phyloP scores from a whole-genome alignment of 2,797 vertebrate species.

The Bradypus variegatus region DNA sequence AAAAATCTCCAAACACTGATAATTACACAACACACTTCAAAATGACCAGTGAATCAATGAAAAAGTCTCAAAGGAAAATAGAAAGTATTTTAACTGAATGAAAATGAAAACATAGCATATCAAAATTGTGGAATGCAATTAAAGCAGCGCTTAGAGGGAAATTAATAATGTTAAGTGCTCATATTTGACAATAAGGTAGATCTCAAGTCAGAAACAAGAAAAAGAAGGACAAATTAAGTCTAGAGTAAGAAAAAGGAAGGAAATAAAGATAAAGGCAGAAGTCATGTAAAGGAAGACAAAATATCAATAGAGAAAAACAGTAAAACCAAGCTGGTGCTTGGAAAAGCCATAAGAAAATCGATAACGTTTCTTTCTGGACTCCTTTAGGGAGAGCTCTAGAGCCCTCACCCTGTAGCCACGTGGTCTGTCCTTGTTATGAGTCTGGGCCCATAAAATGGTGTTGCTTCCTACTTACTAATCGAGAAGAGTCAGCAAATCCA shows the following conservation, averaged over 20 bases:
- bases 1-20: background rate
- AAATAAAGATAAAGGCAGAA: too few species aligned
- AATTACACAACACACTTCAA: background rate
- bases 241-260: too few species aligned
- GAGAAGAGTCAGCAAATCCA: background rate
- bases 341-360: too few species aligned
- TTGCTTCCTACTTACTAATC: too few species aligned
- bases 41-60: background rate
- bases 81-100: background rate
- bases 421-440: rapidly evolving
- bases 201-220: too few species aligned
- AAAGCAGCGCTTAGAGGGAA: background rate
- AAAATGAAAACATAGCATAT: background rate
- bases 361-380: too few species aligned
- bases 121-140: background rate
- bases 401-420: rapidly evolving
- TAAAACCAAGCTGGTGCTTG: too few species aligned
- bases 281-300: too few species aligned
- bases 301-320: too few species aligned
- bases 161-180: background rate
- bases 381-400: too few species aligned
- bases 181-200: too few species aligned
- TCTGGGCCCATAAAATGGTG: background rate
- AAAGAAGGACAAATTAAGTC: too few species aligned
- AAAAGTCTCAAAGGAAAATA: background rate